phyloP scores from a whole-genome alignment of 2,113 vertebrate genomes.

The Eubucco bourcierii region DNA sequence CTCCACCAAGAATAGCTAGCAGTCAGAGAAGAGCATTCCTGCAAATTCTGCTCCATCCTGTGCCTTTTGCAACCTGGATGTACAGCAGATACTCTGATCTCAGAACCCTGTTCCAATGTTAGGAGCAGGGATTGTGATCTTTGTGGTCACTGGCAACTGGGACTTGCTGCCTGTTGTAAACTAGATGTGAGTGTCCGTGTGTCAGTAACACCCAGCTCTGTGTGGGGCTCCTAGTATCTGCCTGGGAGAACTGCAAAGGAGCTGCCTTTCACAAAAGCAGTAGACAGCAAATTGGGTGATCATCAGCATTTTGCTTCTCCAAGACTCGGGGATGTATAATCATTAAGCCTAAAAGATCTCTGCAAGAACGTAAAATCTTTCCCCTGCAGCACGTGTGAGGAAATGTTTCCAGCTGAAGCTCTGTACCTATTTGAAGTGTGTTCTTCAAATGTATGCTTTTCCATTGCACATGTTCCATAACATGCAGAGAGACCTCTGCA shows the following conservation, averaged over 20 bases:
- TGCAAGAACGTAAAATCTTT: neutral
- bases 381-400: neutral
- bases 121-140: neutral
- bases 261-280: neutral
- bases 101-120: neutral
- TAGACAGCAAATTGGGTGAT: neutral
- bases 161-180: neutral
- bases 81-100: neutral
- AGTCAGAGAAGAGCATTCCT: neutral
- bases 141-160: neutral
- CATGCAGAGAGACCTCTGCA: neutral
- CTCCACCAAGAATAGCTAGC: neutral
- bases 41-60: neutral
- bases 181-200: neutral
- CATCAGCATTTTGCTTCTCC: neutral
- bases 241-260: neutral
- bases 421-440: neutral
- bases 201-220: neutral
- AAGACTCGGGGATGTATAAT: neutral
- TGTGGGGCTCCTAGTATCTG: neutral
- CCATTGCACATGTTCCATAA: neutral
- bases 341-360: neutral
- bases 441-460: neutral
- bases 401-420: neutral
- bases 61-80: neutral